A percentile compares a stretch with the other conserved stretches of the same genome.
Evolutionary conservation across 1,140 invertebrate genomes (phyloP).

Genomic region (Penaeus japonicus): DNA sequence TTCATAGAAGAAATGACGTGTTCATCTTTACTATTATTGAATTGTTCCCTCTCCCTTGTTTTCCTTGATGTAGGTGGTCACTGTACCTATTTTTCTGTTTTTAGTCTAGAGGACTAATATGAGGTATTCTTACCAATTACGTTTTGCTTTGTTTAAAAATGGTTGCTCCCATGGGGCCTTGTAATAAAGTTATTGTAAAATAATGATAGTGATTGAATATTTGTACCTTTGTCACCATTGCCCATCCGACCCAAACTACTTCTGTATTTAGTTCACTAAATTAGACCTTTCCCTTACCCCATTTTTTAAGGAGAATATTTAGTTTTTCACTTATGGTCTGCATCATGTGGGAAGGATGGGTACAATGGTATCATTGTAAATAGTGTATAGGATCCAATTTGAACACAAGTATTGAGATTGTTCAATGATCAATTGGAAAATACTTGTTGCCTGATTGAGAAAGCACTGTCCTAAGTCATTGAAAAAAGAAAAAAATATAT

Average conservation of each 20-base stretch:
- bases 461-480: constrained; percentile 51
- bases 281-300: background rate
- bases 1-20: background rate
- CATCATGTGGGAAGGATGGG: constrained; percentile 21
- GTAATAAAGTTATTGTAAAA: constrained; percentile 41
- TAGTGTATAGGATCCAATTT: constrained; percentile 50
- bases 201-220: constrained; percentile 32
- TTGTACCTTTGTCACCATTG: constrained; percentile 38
- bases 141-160: constrained; percentile 33
- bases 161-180: constrained; percentile 39
- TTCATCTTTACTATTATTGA: too few relatives aligned
- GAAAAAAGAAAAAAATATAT: constrained; percentile 44
- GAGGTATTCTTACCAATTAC: constrained; percentile 4
- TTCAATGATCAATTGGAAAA: constrained; percentile 51
- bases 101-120: constrained; percentile 44
- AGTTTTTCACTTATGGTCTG: background rate
- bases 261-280: background rate
- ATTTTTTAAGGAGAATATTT: background rate
- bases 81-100: constrained; percentile 28
- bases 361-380: constrained; percentile 52
- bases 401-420: constrained; percentile 47
- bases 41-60: background rate
- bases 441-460: constrained; percentile 54
- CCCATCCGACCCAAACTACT: constrained; percentile 4
- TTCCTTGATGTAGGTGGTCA: constrained; percentile 20